These are phyloP conservation scores for Cherax quadricarinatus DNA, from an alignment of 1,140 invertebrate species.

Conservation along the genomic window DNA sequence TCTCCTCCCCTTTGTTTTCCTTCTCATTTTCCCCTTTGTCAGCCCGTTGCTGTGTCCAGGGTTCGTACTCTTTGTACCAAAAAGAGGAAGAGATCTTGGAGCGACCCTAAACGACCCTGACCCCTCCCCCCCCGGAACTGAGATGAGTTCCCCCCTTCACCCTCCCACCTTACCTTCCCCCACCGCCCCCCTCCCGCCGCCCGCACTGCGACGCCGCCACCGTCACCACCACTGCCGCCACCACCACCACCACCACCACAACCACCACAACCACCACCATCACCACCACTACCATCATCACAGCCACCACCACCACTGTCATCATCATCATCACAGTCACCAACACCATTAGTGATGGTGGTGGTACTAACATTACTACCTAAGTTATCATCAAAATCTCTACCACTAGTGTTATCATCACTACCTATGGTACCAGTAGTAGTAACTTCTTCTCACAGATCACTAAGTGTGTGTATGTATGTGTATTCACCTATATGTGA, in stretches of 20 bases:
- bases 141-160: slow-evolving; percentile 14
- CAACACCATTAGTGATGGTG: no score
- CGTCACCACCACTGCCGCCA: neutral
- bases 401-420: no score
- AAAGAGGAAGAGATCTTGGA: slow-evolving; percentile 28
- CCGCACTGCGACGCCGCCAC: neutral
- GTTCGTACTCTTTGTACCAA: slow-evolving; percentile 51
- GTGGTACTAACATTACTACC: no score
- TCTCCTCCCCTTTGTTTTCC: no score
- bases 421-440: no score
- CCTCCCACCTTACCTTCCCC: neutral
- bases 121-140: slow-evolving; percentile 31
- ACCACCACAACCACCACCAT: neutral
- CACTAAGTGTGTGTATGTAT: no score
- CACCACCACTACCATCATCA: neutral
- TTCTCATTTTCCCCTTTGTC: no score
- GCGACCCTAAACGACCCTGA: slow-evolving; percentile 52
- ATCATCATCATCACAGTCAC: no score
- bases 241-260: neutral
- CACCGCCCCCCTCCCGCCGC: neutral
- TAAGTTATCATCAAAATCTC: no score
- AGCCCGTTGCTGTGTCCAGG: neutral
- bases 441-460: no score
- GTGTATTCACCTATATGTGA: no score
- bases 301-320: neutral